These are phyloP conservation scores for Acridotheres tristis DNA, from an alignment of 2,797 vertebrate genomes.

Conservation along the genomic window DNA sequence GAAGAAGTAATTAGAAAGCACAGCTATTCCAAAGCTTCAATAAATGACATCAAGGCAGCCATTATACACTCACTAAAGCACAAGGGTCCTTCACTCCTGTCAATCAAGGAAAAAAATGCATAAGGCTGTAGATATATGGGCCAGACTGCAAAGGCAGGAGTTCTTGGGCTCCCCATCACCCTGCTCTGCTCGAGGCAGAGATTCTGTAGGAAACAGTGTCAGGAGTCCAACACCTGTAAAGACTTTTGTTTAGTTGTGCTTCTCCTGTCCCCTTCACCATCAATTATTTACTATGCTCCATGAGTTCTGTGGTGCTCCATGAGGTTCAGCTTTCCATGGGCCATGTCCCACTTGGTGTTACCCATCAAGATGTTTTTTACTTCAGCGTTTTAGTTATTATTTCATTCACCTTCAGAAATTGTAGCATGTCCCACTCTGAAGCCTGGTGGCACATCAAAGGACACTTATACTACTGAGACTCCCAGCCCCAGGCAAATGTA, in stretches of 20 bases:
- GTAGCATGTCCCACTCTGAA: not conserved
- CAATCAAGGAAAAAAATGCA: not conserved
- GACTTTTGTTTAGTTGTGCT: not conserved
- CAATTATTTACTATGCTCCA: not conserved
- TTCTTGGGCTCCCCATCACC: not conserved
- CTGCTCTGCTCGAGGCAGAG: not conserved
- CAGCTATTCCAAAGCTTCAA: slow-evolving; percentile 29
- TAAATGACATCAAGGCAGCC: slow-evolving; percentile 33
- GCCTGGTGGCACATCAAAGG: not conserved
- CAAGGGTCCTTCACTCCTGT: not conserved
- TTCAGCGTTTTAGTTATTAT: not conserved
- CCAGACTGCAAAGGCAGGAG: slow-evolving; percentile 10
- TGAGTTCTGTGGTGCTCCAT: not conserved
- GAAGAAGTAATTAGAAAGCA: slow-evolving; percentile 59
- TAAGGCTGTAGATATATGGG: not conserved
- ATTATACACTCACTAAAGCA: slow-evolving; percentile 27
- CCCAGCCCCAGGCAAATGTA: not conserved
- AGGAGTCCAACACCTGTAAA: not conserved
- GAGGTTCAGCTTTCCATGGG: not conserved
- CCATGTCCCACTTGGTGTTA: not conserved
- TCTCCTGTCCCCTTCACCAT: not conserved
- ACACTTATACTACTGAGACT: not conserved
- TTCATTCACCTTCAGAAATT: not conserved
- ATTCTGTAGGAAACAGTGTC: not conserved
- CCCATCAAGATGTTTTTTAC: not conserved